Percentiles rank a stretch among this genome's conserved stretches.
phyloP scores from a whole-genome alignment of 2,113 vertebrate species.

The Ctenomys sociabilis region DNA sequence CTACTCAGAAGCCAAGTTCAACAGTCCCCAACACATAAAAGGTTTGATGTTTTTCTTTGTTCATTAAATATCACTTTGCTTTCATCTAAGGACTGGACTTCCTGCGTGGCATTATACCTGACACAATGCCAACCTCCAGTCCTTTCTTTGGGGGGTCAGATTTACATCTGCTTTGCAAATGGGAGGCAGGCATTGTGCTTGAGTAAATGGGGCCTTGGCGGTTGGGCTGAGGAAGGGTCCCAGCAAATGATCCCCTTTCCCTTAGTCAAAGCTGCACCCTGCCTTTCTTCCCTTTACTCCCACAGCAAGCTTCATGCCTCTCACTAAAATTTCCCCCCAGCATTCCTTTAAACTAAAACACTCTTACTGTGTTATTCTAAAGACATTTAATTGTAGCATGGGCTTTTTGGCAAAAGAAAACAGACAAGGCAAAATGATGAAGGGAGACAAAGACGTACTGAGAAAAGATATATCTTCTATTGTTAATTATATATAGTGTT shows the following conservation, averaged over 20 bases:
- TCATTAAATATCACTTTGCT: conserved; percentile 73
- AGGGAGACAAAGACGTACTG: conserved; percentile 77
- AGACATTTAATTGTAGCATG: conserved; percentile 79
- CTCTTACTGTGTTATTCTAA: conserved; percentile 77
- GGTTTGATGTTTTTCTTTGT: conserved; percentile 71
- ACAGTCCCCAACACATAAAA: conserved; percentile 56
- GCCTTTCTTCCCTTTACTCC: conserved; percentile 51
- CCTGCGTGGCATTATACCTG: conserved; percentile 49
- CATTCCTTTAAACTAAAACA: conserved; percentile 72
- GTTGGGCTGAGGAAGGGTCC: background rate
- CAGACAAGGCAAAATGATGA: conserved; percentile 75
- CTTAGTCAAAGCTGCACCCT: conserved; percentile 35
- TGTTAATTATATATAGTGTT: conserved; percentile 79
- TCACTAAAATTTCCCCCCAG: conserved; percentile 54
- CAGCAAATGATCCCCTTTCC: background rate
- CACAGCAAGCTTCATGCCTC: conserved; percentile 53
- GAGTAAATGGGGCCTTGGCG: background rate
- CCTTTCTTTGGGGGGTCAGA: conserved; percentile 59
- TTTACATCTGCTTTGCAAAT: conserved; percentile 46
- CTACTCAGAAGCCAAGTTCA: conserved; percentile 75
- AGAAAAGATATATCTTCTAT: conserved; percentile 78
- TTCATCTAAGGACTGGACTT: conserved; percentile 53
- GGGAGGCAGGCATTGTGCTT: conserved; percentile 36
- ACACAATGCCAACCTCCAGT: conserved; percentile 7
- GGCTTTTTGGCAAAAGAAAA: conserved; percentile 79